phyloP scores from a whole-genome alignment of 2,888 invertebrate species.

The Steromphala cineraria region DNA sequence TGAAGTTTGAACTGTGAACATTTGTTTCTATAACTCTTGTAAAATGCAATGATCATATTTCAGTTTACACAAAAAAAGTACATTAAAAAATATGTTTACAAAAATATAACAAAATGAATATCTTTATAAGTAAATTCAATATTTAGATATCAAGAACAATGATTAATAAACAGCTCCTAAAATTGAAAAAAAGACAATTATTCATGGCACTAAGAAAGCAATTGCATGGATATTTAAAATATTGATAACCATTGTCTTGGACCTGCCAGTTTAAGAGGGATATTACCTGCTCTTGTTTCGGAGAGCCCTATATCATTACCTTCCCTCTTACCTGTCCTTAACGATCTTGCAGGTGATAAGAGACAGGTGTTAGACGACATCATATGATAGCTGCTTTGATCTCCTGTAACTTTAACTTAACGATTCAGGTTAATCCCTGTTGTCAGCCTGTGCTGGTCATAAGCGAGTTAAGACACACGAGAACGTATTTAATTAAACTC shows the following conservation, averaged over 20 bases:
- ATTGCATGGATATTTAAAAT: not conserved
- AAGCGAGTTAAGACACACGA: not conserved
- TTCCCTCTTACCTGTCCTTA: slow-evolving; percentile 1
- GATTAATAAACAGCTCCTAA: no score
- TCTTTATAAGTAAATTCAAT: no score
- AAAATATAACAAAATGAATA: no score
- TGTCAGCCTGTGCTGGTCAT: not conserved
- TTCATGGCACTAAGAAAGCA: no score
- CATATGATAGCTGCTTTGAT: not conserved
- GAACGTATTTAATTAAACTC: not conserved
- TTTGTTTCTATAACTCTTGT: no score
- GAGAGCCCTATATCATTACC: not conserved
- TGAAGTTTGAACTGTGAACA: no score
- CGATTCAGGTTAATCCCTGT: not conserved
- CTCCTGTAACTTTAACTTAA: not conserved
- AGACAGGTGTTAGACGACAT: not conserved
- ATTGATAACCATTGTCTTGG: slow-evolving; percentile 1
- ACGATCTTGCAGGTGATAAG: slow-evolving; percentile 13
- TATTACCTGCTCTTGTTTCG: not conserved
- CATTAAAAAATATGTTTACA: no score
- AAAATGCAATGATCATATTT: no score
- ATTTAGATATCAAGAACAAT: no score
- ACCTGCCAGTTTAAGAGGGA: not conserved
- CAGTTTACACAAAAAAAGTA: no score
- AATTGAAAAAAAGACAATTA: no score